Base-by-base conservation (phyloP, 2,888 invertebrate species). In the Tridacna gigas region DNA sequence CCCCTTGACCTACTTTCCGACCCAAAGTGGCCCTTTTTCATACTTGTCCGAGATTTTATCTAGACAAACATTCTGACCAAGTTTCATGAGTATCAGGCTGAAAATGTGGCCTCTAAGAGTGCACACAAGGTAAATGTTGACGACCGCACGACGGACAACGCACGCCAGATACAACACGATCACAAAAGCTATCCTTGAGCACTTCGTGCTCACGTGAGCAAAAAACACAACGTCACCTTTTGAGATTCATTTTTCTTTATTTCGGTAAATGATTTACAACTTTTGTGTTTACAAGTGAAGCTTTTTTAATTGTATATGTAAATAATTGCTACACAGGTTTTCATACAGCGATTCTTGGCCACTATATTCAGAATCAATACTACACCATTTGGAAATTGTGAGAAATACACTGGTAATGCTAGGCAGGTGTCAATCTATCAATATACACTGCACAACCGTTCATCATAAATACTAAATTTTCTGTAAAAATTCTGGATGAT, bases 231-330 rank as follows among this genome's bases (percentile, higher is more conserved):
- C 47, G 22, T 71, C 71, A 71, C n/a, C 48, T 48, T 71, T 71
- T 71, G 75, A 75, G 75, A 75, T 75, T 75, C 75, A 47, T 75
- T 75, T 71, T 37, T 37, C 20, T 71, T 45, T 75, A 45, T 75
- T 75, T 75, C 74, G 45, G 45, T 75, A 75, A 75, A 75, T 75
- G 75, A 61, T 75, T 75, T 75, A 75, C 75, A 75, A 75, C 37
- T 47, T 67, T 75, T 28, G 75, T 75, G 75, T 75, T 63, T 75
- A 75, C 75, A 75, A 47, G 63, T 45, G 63, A 75, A 75, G 75
- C 75, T 48, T 71, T 71, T 67, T 66, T 26, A 51, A 71, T 71
- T 48, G 51, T 71, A 71, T 71, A 71, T 51, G 71, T 71, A 71
- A 71, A 71, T 51, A 51, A n/a, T 71, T 71, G 71, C 71, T 71